These are phyloP conservation scores for Ptiloglossa arizonensis DNA, from an alignment of 1,140 invertebrate species.

Conservation along the genomic window DNA sequence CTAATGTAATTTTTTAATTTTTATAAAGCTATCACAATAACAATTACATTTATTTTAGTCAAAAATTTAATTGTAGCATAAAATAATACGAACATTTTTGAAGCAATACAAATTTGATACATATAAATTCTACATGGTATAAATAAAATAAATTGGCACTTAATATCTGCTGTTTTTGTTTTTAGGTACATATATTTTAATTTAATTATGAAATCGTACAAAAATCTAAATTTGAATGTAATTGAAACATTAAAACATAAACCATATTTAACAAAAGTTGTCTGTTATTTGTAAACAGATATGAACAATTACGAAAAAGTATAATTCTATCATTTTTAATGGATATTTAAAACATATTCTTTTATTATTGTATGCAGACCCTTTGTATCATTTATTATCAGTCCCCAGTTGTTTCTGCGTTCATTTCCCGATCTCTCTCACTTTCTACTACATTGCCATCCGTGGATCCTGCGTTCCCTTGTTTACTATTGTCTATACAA, in stretches of 20 bases:
- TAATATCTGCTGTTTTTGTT: background rate
- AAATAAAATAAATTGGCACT: slow-evolving; percentile 15
- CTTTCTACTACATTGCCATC: slow-evolving; percentile 28
- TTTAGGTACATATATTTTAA: background rate
- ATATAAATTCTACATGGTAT: background rate
- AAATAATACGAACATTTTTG: background rate
- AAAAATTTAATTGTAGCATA: background rate
- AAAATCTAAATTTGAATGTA: background rate
- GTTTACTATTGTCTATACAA: slow-evolving; percentile 28
- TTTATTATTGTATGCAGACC: background rate
- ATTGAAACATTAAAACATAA: background rate
- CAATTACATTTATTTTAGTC: background rate
- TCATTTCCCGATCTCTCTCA: slow-evolving; percentile 28
- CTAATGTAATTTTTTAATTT: background rate
- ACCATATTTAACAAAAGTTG: slow-evolving; percentile 1
- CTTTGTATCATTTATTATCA: slow-evolving; percentile 10
- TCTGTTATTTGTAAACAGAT: slow-evolving; percentile 19
- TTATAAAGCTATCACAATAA: background rate
- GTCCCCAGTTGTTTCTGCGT: slow-evolving; percentile 1
- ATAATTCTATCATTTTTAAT: slow-evolving; percentile 21
- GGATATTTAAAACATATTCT: slow-evolving; percentile 26
- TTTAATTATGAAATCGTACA: background rate
- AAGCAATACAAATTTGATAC: background rate
- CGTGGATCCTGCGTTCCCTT: slow-evolving; percentile 9
- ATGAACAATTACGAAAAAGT: slow-evolving; percentile 7